phyloP scores from a whole-genome alignment of 2,797 vertebrate species.

The Apogon hyalosoma region DNA sequence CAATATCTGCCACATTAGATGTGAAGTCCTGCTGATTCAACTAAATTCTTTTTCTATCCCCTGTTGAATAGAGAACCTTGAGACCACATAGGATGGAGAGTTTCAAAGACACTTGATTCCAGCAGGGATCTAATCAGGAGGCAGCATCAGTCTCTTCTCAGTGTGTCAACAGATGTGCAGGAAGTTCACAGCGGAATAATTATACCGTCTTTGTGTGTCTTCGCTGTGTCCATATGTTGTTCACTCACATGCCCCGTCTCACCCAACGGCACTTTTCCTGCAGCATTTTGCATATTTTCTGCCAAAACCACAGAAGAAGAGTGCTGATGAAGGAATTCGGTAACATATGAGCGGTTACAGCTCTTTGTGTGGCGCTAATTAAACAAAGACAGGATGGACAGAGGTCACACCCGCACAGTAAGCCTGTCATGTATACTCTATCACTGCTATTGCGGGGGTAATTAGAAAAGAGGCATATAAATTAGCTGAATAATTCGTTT shows the following conservation, averaged over 20 bases:
- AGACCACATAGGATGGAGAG: constrained; percentile 43
- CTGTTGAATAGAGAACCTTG: constrained; percentile 40
- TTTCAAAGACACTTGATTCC: constrained; percentile 44
- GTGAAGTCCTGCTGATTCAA: constrained; percentile 21
- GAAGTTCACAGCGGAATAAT: constrained; percentile 65
- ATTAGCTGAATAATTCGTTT: constrained; percentile 71
- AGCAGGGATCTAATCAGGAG: constrained; percentile 67
- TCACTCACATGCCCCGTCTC: constrained; percentile 41
- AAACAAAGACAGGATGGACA: constrained; percentile 54
- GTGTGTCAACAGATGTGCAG: constrained; percentile 62
- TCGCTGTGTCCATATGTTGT: constrained; percentile 59
- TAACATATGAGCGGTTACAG: constrained; percentile 26
- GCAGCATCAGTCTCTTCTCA: constrained; percentile 52
- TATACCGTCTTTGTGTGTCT: constrained; percentile 54
- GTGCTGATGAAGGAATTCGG: constrained; percentile 33
- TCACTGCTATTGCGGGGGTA: constrained; percentile 81
- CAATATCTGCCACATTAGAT: constrained; percentile 16
- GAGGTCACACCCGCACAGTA: constrained; percentile 70
- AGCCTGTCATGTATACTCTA: constrained; percentile 63
- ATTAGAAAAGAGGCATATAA: constrained; percentile 75
- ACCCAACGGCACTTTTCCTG: constrained; percentile 27
- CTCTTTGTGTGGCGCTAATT: constrained; percentile 68
- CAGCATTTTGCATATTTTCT: constrained; percentile 32
- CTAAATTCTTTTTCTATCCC: background rate
- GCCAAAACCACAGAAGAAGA: constrained; percentile 38